Percentiles rank a stretch among this genome's conserved stretches.
phyloP scores from a whole-genome alignment of 2,888 invertebrate genomes.

The Branchinecta sandiegonensis region DNA sequence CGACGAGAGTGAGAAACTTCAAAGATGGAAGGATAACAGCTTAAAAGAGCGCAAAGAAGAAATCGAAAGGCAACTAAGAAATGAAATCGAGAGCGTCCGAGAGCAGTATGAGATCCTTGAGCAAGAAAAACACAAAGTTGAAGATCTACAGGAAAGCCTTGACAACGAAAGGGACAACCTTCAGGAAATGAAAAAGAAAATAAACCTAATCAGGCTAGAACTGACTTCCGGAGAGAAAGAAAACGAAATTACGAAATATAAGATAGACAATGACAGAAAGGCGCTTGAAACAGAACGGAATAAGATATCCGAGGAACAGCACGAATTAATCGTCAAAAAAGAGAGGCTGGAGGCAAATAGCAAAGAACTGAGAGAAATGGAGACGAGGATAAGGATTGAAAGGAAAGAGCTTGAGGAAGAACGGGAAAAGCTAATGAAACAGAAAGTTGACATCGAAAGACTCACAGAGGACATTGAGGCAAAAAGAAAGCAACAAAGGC shows the following conservation, averaged over 20 bases:
- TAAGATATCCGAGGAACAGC: background rate
- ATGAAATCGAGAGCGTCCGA: background rate
- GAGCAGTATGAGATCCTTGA: constrained; percentile 3
- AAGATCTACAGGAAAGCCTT: background rate
- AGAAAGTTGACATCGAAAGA: background rate
- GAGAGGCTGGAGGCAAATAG: background rate
- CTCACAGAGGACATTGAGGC: background rate
- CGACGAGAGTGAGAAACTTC: background rate
- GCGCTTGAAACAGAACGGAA: background rate
- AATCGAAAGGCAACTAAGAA: background rate
- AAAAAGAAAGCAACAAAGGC: background rate
- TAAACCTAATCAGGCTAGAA: background rate
- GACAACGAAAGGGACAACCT: constrained; percentile 9
- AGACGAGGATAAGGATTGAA: background rate
- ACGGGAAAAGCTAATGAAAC: background rate
- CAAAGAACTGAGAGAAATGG: background rate
- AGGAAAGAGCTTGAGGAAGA: background rate
- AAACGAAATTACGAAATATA: background rate
- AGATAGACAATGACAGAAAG: background rate
- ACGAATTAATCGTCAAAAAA: background rate
- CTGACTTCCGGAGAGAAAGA: background rate
- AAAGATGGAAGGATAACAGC: background rate
- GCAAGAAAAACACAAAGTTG: background rate
- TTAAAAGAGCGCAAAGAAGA: constrained; percentile 1
- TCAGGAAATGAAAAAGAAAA: background rate